These are phyloP conservation scores for Nasonia longicornis DNA, from an alignment of 1,140 invertebrate species.

Conservation along the genomic window DNA sequence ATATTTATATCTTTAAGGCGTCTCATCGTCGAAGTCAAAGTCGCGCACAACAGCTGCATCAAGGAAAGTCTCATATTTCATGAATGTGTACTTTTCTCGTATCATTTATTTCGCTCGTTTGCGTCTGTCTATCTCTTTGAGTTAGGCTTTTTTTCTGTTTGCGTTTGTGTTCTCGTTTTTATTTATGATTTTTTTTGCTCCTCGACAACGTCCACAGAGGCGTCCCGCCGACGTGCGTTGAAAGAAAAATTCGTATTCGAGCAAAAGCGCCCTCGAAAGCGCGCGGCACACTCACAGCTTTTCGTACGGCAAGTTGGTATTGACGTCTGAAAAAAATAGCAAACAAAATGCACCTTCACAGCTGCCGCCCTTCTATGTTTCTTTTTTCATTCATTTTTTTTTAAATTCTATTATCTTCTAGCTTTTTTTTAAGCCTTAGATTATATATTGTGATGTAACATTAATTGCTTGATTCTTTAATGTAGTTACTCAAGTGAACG, in stretches of 20 bases:
- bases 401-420: neutral
- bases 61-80: constrained; percentile 40
- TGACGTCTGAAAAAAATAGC: constrained; percentile 86
- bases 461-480: neutral
- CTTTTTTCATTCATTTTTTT: neutral
- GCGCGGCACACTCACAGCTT: constrained; percentile 77
- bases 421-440: neutral
- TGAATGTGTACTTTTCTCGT: neutral
- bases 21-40: neutral
- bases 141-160: neutral
- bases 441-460: neutral
- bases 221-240: constrained; percentile 58
- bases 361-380: neutral
- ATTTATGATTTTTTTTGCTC: constrained; percentile 44
- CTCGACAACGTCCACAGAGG: constrained; percentile 51
- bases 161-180: constrained; percentile 37
- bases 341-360: constrained; percentile 68
- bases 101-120: constrained; percentile 36
- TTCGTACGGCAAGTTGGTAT: constrained; percentile 89
- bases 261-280: constrained; percentile 55
- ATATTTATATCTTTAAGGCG: constrained; percentile 21
- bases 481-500: neutral
- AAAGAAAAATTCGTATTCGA: constrained; percentile 60
- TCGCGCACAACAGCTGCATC: constrained; percentile 18
- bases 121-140: constrained; percentile 18